Evolutionary conservation across 2,888 invertebrate genomes (phyloP).

Genomic region (Lampropteryx suffumata): DNA sequence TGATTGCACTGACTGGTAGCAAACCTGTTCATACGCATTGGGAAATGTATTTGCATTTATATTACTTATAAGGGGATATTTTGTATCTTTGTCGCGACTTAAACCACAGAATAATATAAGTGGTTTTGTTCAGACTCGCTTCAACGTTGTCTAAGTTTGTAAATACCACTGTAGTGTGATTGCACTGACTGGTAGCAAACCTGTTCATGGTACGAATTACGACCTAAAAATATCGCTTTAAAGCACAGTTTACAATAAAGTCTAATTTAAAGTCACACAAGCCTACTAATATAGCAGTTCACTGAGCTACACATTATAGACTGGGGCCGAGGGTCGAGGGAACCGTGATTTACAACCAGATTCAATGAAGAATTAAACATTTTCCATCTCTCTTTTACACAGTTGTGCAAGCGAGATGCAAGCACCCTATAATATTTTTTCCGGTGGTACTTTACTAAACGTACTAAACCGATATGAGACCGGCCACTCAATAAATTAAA

Average conservation of each 20-base stretch:
- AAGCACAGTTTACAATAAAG: conserved; percentile 3
- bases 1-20: no score
- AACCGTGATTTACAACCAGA: conserved; percentile 35
- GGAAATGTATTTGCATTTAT: conserved; percentile 77
- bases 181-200: neutral
- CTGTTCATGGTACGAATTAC: neutral
- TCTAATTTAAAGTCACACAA: conserved; percentile 2
- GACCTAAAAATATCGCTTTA: neutral
- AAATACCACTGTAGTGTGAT: no score
- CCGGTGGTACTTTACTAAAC: conserved; percentile 45
- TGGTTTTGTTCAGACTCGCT: neutral
- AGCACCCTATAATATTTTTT: conserved; percentile 27
- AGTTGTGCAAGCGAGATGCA: conserved; percentile 27
- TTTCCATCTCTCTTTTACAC: conserved; percentile 23
- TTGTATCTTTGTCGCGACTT: conserved; percentile 71
- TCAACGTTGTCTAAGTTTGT: neutral
- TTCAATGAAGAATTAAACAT: conserved; percentile 34
- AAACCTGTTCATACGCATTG: no score
- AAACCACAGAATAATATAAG: neutral
- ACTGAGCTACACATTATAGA: conserved; percentile 59
- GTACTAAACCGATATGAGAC: conserved; percentile 54
- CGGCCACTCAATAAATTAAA: conserved; percentile 77
- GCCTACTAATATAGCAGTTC: conserved; percentile 64
- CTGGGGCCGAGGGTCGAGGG: conserved; percentile 41
- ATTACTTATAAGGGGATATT: conserved; percentile 67